phyloP scores from a whole-genome alignment of 2,888 invertebrate genomes.

The Hydraecia micacea region DNA sequence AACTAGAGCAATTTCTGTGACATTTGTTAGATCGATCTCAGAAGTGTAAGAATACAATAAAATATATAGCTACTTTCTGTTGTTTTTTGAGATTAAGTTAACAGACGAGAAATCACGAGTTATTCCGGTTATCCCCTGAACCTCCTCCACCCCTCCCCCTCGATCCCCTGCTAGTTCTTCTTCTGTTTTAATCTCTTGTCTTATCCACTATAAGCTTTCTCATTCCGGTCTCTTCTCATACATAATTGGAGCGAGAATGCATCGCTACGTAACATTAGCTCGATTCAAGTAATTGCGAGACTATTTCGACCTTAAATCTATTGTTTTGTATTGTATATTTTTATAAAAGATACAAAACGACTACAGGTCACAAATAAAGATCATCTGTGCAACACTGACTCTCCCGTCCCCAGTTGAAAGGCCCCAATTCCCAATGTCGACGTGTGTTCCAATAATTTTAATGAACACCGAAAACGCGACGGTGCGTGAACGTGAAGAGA shows the following conservation, averaged over 20 bases:
- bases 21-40: constrained; percentile 29
- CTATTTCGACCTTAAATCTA: not conserved
- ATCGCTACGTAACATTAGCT: not conserved
- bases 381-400: not conserved
- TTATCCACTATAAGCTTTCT: too few species aligned
- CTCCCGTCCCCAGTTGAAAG: not conserved
- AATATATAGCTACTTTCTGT: constrained; percentile 3
- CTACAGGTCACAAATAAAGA: too few species aligned
- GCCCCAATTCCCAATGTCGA: not conserved
- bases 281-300: too few species aligned
- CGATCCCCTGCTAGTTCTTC: too few species aligned
- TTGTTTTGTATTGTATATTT: not conserved
- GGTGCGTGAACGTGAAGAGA: too few species aligned
- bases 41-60: constrained; percentile 15
- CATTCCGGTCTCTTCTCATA: not conserved
- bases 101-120: not conserved
- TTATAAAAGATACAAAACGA: not conserved
- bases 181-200: too few species aligned
- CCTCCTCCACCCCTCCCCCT: too few species aligned
- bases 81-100: not conserved
- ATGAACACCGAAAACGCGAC: not conserved
- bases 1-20: constrained; percentile 27
- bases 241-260: too few species aligned
- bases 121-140: too few species aligned
- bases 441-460: not conserved